Base-by-base conservation (phyloP, 2,797 vertebrate genomes). In the Phylloscopus collybita region DNA sequence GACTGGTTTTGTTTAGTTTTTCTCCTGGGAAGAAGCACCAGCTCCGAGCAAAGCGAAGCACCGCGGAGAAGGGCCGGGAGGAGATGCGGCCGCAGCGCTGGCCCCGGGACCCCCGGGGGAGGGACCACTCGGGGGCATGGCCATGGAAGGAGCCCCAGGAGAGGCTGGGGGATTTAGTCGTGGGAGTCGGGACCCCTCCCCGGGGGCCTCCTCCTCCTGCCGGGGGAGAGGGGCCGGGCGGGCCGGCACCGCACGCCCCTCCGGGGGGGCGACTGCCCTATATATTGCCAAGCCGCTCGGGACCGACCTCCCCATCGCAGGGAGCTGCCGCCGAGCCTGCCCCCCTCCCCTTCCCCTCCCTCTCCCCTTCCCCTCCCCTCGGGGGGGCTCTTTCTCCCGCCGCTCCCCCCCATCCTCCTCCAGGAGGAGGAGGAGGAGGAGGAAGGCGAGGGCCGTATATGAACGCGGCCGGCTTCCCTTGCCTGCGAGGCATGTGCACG, bases 401-500 rank as follows among this genome's bases (percentile, higher is more conserved):
- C 67, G 42, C 44, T 59, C 36, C 57, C 57, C 73, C 60, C 56
- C 69, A 11, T 59, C 56, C 82, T 67, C 34, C 53, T 53, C 51
- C 32, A 56, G 54, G 25, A 38, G 13, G 83, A 70, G 65, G 83
- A 70, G 65, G 32, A 42, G 16, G 86, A 76, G 70, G 84, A 91
- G 85, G 92, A 73, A 90, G 93, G 93, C 53, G 86, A 83, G 84
- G 92, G 93, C 92, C 50, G 98, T 98, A 98, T 98, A 99, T 99
- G 99, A 99, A 99, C 98, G 98, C 99, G 81, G 98, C 98, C 97
- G 98, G 98, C 66, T 99, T 98, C 71, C 98, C 98, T 50, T 99
- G 98, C 97, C 98, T 99, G 95, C 98, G 98, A 97, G 98, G 98
- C 98, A 98, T 98, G 98, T 98, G 98, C 98, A 98, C 98, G 96